Evolutionary conservation across 2,797 vertebrate species (phyloP).

Genomic region (Tauraco hartlaubi): DNA sequence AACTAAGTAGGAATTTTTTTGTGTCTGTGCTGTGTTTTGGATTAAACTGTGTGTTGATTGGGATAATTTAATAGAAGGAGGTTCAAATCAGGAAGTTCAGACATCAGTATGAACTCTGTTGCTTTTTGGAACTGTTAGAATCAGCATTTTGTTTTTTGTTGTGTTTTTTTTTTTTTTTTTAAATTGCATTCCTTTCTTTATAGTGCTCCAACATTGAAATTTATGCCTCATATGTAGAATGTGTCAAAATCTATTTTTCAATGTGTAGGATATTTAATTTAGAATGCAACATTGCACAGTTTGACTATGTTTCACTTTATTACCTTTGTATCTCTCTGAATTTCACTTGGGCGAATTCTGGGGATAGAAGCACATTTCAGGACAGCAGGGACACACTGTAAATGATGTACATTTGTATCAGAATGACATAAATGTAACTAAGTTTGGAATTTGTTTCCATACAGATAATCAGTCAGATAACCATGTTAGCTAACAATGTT

Average conservation of each 20-base stretch:
- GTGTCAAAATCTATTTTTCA: neutral
- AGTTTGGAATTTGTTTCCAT: neutral
- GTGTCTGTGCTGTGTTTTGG: neutral
- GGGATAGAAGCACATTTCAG: neutral
- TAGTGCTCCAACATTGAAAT: neutral
- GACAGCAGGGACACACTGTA: neutral
- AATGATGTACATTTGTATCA: accelerated
- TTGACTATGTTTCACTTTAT: neutral
- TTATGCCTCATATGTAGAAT: neutral
- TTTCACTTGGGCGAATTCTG: neutral
- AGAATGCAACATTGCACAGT: no score
- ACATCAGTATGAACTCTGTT: neutral
- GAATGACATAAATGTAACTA: neutral
- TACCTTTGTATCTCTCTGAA: neutral
- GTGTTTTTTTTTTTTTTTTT: neutral
- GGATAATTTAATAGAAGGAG: neutral
- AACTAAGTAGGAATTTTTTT: neutral
- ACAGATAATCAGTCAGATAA: neutral
- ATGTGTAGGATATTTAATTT: neutral
- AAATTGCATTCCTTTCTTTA: neutral
- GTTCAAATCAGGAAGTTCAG: neutral
- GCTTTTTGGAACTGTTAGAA: neutral
- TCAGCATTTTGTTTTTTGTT: neutral
- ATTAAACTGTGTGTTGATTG: neutral
- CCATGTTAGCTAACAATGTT: neutral